Percentiles rank a stretch among this genome's conserved stretches.
Evolutionary conservation across 2,113 vertebrate species (phyloP).

Genomic region (Gopherus evgoodei): DNA sequence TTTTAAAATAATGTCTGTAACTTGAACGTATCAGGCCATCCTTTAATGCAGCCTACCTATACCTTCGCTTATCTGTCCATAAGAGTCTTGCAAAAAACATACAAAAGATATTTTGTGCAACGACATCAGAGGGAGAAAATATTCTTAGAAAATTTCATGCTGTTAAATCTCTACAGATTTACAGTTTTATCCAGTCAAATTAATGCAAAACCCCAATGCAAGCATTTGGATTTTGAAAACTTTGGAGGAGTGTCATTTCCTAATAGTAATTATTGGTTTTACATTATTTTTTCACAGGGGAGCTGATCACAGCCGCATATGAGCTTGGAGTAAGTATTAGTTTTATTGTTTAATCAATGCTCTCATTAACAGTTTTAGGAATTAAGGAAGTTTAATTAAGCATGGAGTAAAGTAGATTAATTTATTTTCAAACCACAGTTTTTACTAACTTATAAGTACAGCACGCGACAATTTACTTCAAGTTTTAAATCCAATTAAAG

Average conservation of each 20-base stretch:
- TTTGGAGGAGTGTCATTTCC: slow-evolving; percentile 98
- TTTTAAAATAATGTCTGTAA: background rate
- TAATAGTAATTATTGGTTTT: slow-evolving; percentile 99
- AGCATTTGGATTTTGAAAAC: slow-evolving; percentile 99
- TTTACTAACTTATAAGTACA: slow-evolving; percentile 99
- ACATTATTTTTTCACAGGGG: slow-evolving; percentile 99
- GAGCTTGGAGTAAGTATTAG: slow-evolving; percentile 99
- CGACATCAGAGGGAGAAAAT: slow-evolving; percentile 81
- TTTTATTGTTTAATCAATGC: slow-evolving; percentile 99
- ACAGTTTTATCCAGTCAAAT: slow-evolving; percentile 99
- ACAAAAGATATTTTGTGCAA: slow-evolving; percentile 78
- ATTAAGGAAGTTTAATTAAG: slow-evolving; percentile 99
- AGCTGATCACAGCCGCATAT: slow-evolving; percentile 99
- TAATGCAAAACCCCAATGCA: slow-evolving; percentile 99
- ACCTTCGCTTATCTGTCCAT: slow-evolving; percentile 64
- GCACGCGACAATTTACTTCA: slow-evolving; percentile 99
- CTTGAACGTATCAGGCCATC: background rate
- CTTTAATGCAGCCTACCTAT: slow-evolving; percentile 48
- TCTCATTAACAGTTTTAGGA: slow-evolving; percentile 99
- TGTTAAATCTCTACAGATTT: slow-evolving; percentile 97
- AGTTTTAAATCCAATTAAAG: slow-evolving; percentile 99
- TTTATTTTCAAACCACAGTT: slow-evolving; percentile 99
- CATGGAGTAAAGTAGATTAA: slow-evolving; percentile 99
- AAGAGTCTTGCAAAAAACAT: slow-evolving; percentile 65
- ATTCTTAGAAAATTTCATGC: slow-evolving; percentile 96